Conservation (phyloP, 2,888 invertebrate genomes). For the Ethmia dodecea region DNA sequence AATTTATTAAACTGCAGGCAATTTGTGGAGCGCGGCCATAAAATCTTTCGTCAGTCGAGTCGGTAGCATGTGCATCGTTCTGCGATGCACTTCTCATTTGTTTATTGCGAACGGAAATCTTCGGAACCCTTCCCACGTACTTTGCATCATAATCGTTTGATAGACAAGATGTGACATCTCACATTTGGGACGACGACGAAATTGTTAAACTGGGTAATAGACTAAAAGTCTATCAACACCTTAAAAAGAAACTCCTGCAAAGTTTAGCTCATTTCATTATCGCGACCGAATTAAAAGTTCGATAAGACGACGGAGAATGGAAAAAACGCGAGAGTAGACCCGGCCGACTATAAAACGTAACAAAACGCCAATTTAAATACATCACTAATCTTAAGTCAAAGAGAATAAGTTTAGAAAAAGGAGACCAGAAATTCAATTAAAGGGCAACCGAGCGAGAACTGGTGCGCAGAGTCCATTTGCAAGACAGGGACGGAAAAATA, state of each 20-base stretch:
- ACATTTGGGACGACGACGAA: constrained; percentile 23
- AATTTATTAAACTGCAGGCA: constrained; percentile 31
- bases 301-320: constrained; percentile 41
- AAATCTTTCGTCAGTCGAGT: constrained; percentile 49
- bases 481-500: constrained; percentile 52
- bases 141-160: constrained; percentile 47
- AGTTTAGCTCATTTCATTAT: constrained; percentile 24
- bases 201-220: not conserved
- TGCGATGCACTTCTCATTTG: constrained; percentile 41
- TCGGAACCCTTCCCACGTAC: constrained; percentile 36
- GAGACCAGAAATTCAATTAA: constrained; percentile 69
- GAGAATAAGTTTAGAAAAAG: constrained; percentile 72
- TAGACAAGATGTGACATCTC: constrained; percentile 50
- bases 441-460: constrained; percentile 47
- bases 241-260: not conserved
- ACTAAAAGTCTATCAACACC: not conserved
- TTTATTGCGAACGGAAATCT: constrained; percentile 69
- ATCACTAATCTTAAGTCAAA: constrained; percentile 75
- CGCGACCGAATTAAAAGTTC: constrained; percentile 57
- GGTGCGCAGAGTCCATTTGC: constrained; percentile 35
- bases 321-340: constrained; percentile 31
- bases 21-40: constrained; percentile 41
- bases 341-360: constrained; percentile 60
- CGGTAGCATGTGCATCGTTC: constrained; percentile 36
- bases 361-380: constrained; percentile 74